These are phyloP conservation scores for Hypolimnas misippus DNA, from an alignment of 2,888 invertebrate species.

Conservation along the genomic window DNA sequence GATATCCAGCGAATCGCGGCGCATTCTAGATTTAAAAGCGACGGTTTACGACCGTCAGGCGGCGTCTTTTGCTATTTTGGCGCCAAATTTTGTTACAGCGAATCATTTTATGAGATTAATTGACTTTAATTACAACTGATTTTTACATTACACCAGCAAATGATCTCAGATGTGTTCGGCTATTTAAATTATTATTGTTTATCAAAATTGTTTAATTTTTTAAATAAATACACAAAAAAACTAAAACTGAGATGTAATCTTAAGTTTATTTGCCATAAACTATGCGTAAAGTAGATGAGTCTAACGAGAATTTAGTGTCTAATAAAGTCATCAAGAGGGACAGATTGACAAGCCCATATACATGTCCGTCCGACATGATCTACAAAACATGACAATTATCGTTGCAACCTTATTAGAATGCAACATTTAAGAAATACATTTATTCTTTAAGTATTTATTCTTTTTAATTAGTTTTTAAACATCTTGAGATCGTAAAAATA, in stretches of 20 bases:
- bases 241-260: not conserved
- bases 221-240: not conserved
- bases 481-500: too few relatives aligned
- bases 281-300: slow-evolving; percentile 51
- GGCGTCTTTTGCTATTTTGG: slow-evolving; percentile 79
- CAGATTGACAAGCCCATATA: slow-evolving; percentile 51
- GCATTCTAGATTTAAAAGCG: slow-evolving; percentile 77
- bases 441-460: too few relatives aligned
- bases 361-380: slow-evolving; percentile 53
- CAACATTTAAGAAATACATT: slow-evolving; percentile 1
- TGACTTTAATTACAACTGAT: not conserved
- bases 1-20: slow-evolving; percentile 68
- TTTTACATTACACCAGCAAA: not conserved
- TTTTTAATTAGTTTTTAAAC: too few relatives aligned
- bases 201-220: not conserved
- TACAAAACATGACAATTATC: slow-evolving; percentile 39
- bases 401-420: slow-evolving; percentile 9
- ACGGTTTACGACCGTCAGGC: slow-evolving; percentile 78
- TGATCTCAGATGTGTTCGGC: not conserved
- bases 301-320: slow-evolving; percentile 63
- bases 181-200: too few relatives aligned
- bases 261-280: not conserved
- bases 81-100: slow-evolving; percentile 70
- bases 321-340: slow-evolving; percentile 63
- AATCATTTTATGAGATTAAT: slow-evolving; percentile 28